A percentile compares a stretch with the other conserved stretches of the same genome.
Evolutionary conservation across 53 echinoderm and acorn worm genomes (phyloP).

Genomic region (Holothuria scabra): DNA sequence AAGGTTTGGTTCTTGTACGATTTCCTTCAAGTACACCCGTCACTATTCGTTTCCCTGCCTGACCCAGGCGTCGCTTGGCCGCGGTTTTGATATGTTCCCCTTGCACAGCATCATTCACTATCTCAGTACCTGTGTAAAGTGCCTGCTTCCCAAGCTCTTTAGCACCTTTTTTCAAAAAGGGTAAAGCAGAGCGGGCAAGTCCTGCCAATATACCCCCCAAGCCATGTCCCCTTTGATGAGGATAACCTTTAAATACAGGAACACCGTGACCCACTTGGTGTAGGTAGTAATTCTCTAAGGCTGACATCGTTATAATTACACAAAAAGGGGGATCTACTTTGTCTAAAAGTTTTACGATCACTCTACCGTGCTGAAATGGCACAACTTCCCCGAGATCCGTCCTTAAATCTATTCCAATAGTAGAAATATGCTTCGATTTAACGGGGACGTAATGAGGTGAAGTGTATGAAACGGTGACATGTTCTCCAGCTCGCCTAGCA

Average conservation of each 20-base stretch:
- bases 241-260: neutral
- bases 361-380: slow-evolving; percentile 71
- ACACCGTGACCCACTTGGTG: slow-evolving; percentile 15
- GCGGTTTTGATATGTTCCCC: slow-evolving; percentile 31
- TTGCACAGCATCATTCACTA: slow-evolving; percentile 32
- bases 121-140: slow-evolving; percentile 18
- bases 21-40: slow-evolving; percentile 54
- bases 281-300: slow-evolving; percentile 24
- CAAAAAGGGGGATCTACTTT: slow-evolving; percentile 20
- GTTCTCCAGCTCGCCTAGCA: slow-evolving; percentile 28
- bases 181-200: slow-evolving; percentile 11
- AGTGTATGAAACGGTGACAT: slow-evolving; percentile 50
- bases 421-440: slow-evolving; percentile 55
- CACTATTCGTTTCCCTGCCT: slow-evolving; percentile 52
- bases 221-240: slow-evolving; percentile 48
- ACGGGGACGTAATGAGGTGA: slow-evolving; percentile 66
- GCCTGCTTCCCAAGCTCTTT: slow-evolving; percentile 28
- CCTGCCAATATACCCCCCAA: slow-evolving; percentile 34
- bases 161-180: slow-evolving; percentile 40
- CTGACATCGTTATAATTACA: neutral
- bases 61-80: slow-evolving; percentile 21
- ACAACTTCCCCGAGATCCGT: slow-evolving; percentile 53
- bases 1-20: slow-evolving; percentile 3
- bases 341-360: slow-evolving; percentile 71
- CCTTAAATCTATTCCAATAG: slow-evolving; percentile 72